Base-by-base conservation (phyloP, 2,113 vertebrate genomes). In the Odontesthes bonariensis region DNA sequence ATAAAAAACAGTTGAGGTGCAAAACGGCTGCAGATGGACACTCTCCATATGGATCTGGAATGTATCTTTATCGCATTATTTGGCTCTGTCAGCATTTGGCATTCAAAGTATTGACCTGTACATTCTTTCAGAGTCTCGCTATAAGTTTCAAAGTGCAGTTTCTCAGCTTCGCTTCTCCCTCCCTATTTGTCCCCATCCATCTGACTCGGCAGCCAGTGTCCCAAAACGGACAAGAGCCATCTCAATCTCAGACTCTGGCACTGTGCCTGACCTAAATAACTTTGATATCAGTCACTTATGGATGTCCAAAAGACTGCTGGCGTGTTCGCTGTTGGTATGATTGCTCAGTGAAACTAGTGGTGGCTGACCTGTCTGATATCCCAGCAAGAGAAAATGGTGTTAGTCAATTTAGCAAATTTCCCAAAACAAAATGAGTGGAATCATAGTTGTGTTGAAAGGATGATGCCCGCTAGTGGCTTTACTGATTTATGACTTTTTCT, bases 191-290 rank as follows among this genome's bases (percentile, higher is more conserved):
- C 75, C 75, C 38, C 59, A 74, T 87, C 77, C 83, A 58, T 86
- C 71, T 57, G 51, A 72, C 17, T 23, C 40, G 66, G 38, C 66
- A 32, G 59, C 56, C 59, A 65, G 61, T 72, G 40, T 80, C 61
- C 70, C 51, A 8, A 40, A 55, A 80, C 69, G 65, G 78, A 73
- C 73, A 57, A 70, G 69, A 77, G 60, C 60, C 65, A 77, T 78
- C 78, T 77, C 23, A 44, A 71, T 79, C 58, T 69, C 68, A 71
- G 66, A 49, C 19, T 68, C 51, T 85, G 90, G 76, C 84, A 60
- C 49, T 46, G 35, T 55, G 84, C 73, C 80, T 83, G 76, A 84
- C 85, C 86, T 79, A 86, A 90, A 89, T 86, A 87, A 81, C 81
- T 90, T 44, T 52, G 80, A 85, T 84, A 86, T 85, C 69, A 79